Base-by-base conservation (phyloP, 1,140 invertebrate genomes). In the Zaprionus taronus region DNA sequence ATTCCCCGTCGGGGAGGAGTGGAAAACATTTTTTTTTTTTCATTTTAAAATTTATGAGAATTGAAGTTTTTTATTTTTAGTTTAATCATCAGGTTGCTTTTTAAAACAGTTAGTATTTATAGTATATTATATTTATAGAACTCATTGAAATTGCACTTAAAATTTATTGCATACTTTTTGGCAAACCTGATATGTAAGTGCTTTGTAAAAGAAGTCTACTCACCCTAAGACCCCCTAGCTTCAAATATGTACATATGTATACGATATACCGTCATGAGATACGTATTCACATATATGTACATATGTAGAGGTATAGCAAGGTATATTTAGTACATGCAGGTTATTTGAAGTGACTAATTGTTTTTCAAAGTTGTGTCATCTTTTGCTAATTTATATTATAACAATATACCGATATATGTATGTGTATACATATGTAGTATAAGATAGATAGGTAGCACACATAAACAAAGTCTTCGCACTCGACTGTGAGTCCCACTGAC, bases 1-100 rank as follows among this genome's bases (percentile, higher is more conserved):
- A 93, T 93, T 93, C 93, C 93, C 93, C 93, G 93, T 92, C 93
- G 93, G 93, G 93, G 92, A 93, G 93, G 68, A 9, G 31, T 11
- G 20, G 7, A 4, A 34, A 4, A 28, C n/a, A 24, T 44, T 72
- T 49, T 34, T 47, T 65, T 66, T 70, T 47, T 47, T 9, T 44
- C 6, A 2, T 31, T 31, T 31, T 7, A 3, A 9, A 6, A 28
- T 3, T 31, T 7, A 0, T 41, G 15, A 2, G 0, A 41, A 15
- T 41, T 41, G 0, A 41, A n/a, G 2, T n/a, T n/a, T n/a, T n/a
- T n/a, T n/a, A n/a, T 41, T 41, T 41, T n/a, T n/a, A n/a, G 12
- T 7, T n/a, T 41, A n/a, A 5, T 1, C 5, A n/a, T 15, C 31
- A 31, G 2, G 15, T 1, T 38, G 36, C 14, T 38, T 38, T 38